Evolutionary conservation across 2,888 invertebrate species (phyloP).

Genomic region (Macrosoma leucophasiata): DNA sequence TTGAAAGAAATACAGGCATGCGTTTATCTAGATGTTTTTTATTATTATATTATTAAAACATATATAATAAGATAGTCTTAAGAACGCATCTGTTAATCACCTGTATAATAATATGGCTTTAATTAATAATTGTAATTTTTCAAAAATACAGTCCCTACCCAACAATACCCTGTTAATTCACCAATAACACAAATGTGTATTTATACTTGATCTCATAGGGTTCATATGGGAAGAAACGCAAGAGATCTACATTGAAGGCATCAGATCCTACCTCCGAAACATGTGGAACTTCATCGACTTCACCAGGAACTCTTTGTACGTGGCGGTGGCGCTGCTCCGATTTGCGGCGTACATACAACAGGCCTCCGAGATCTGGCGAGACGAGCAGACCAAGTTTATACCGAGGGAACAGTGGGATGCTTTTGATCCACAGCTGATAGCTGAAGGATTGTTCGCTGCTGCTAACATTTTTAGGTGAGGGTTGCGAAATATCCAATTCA

Average conservation of each 20-base stretch:
- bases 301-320: constrained; percentile 90
- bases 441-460: constrained; percentile 94
- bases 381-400: constrained; percentile 83
- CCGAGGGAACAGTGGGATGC: constrained; percentile 92
- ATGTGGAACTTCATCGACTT: constrained; percentile 99
- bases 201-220: too few relatives aligned
- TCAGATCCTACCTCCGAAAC: constrained; percentile 89
- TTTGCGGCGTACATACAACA: constrained; percentile 86
- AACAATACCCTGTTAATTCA: too few relatives aligned
- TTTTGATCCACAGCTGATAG: constrained; percentile 94
- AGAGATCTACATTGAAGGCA: constrained; percentile 92
- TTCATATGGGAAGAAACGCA: constrained; percentile 95
- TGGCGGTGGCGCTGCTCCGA: constrained; percentile 80
- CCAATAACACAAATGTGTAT: too few relatives aligned
- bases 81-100: too few relatives aligned
- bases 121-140: too few relatives aligned
- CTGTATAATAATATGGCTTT: too few relatives aligned
- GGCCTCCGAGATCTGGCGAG: constrained; percentile 78
- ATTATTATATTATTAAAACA: too few relatives aligned
- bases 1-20: too few relatives aligned
- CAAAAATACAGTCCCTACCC: too few relatives aligned
- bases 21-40: too few relatives aligned
- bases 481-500: too few relatives aligned
- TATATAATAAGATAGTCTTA: too few relatives aligned
- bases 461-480: constrained; percentile 96